Conservation (phyloP, 2,888 invertebrate species). For the Tyria jacobaeae region DNA sequence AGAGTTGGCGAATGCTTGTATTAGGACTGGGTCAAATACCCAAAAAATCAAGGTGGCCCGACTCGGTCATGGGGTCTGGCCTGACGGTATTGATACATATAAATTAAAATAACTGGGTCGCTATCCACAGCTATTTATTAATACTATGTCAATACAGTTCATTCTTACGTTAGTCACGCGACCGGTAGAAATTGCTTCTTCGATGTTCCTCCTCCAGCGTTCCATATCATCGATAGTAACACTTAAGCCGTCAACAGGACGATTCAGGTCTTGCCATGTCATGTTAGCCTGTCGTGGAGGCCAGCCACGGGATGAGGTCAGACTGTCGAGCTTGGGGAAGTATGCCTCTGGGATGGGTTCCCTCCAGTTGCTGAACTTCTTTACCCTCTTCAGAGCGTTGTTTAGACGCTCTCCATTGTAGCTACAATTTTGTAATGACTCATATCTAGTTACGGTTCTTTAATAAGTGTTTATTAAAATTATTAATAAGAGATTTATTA, state of each 20-base stretch:
- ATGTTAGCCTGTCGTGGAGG: constrained; percentile 89
- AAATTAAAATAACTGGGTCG: too few relatives aligned
- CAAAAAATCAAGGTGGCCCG: too few relatives aligned
- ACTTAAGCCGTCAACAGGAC: constrained; percentile 87
- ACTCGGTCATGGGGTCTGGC: too few relatives aligned
- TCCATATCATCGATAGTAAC: constrained; percentile 89
- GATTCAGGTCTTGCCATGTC: constrained; percentile 87
- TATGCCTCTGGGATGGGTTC: constrained; percentile 92
- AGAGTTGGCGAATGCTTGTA: too few relatives aligned
- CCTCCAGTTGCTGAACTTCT: constrained; percentile 89
- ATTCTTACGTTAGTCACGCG: constrained; percentile 83
- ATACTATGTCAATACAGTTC: not conserved
- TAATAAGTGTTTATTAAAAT: not conserved
- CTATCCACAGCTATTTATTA: too few relatives aligned
- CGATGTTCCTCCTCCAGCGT: constrained; percentile 91
- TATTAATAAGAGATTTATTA: not conserved
- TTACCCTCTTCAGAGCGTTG: constrained; percentile 89
- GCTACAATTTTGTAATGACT: constrained; percentile 60
- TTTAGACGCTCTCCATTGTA: constrained; percentile 93
- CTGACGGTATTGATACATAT: not conserved
- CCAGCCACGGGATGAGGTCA: constrained; percentile 90
- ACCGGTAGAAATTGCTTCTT: constrained; percentile 91
- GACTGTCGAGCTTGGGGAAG: constrained; percentile 92
- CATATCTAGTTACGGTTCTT: not conserved
- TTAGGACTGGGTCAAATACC: too few relatives aligned